A percentile compares a stretch with the other conserved stretches of the same genome.
These are phyloP conservation scores for Varecia variegata DNA, from an alignment of 2,797 vertebrate genomes.

Conservation along the genomic window DNA sequence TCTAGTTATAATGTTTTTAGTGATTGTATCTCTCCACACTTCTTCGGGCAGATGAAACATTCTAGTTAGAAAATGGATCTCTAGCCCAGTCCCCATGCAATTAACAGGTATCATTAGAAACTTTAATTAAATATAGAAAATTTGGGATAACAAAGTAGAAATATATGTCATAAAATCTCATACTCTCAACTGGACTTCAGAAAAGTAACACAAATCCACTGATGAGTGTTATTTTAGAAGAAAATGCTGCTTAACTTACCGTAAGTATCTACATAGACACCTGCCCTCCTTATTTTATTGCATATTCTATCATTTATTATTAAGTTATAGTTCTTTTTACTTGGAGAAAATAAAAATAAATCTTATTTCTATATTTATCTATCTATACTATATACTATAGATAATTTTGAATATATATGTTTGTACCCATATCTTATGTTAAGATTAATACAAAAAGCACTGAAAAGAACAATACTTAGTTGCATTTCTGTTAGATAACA, in stretches of 20 bases:
- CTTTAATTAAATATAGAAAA: slow-evolving; percentile 42
- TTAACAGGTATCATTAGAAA: slow-evolving; percentile 46
- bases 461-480: not conserved
- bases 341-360: not conserved
- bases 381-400: not conserved
- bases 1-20: slow-evolving; percentile 50
- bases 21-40: slow-evolving; percentile 14
- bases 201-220: not conserved
- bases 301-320: not conserved
- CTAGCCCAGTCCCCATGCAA: not conserved
- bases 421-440: not conserved
- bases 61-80: slow-evolving; percentile 24
- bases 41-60: slow-evolving; percentile 19
- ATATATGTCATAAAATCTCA: slow-evolving; percentile 10
- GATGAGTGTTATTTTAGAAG: not conserved
- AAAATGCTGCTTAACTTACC: not conserved
- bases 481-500: not conserved
- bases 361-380: not conserved
- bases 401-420: slow-evolving; percentile 8
- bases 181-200: slow-evolving; percentile 36
- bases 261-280: not conserved
- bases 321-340: not conserved
- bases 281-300: not conserved
- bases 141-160: not conserved
- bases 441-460: not conserved